A percentile compares a stretch with the other conserved stretches of the same genome.
These are phyloP conservation scores for Calliphora vomitoria DNA, from an alignment of 2,888 invertebrate species.

Conservation along the genomic window DNA sequence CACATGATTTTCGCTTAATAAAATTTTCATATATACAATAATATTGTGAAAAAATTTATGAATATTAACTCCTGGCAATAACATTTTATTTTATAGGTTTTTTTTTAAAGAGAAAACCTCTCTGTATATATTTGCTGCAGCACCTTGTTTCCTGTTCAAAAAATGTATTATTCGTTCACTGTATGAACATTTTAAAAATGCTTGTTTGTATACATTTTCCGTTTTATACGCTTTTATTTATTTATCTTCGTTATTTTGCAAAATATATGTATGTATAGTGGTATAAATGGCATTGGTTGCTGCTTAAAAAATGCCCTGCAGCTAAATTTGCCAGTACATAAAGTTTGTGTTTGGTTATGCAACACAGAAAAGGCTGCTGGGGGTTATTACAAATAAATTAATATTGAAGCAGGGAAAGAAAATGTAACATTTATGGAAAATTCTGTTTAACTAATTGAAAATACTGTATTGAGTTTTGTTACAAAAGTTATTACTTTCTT, in stretches of 20 bases:
- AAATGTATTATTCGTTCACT: conserved; percentile 38
- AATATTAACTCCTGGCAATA: conserved; percentile 34
- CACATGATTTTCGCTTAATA: background rate
- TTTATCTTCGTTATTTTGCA: background rate
- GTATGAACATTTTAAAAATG: conserved; percentile 11
- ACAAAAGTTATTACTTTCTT: too few relatives aligned
- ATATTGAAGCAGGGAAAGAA: background rate
- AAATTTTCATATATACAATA: background rate
- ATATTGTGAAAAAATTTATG: background rate
- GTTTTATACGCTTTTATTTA: conserved; percentile 1
- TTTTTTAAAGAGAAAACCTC: conserved; percentile 1
- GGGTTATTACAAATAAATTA: background rate
- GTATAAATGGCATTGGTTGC: background rate
- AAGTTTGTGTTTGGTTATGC: background rate
- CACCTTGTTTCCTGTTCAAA: conserved; percentile 45
- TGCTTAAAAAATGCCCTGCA: background rate
- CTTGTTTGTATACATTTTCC: background rate
- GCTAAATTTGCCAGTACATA: background rate
- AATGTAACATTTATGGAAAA: background rate
- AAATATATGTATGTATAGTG: background rate
- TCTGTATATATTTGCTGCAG: background rate
- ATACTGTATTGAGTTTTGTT: too few relatives aligned
- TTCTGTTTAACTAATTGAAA: too few relatives aligned
- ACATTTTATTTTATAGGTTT: background rate
- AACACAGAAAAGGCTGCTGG: background rate